Percentiles rank a stretch among this genome's conserved stretches.
phyloP scores from a whole-genome alignment of 2,888 invertebrate genomes.

The Molorchus minor region DNA sequence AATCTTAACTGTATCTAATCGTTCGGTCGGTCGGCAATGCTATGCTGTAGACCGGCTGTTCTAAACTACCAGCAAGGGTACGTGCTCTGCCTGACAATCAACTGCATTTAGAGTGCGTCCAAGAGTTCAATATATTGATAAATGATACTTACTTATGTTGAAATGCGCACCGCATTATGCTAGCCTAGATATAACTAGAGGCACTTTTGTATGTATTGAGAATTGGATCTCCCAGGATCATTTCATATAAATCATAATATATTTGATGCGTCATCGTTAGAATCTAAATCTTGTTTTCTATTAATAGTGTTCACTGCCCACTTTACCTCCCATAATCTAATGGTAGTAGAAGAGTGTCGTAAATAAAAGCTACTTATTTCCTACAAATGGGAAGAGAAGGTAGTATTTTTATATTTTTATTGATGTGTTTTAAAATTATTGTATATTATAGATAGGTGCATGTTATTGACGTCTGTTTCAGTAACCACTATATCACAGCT shows the following conservation, averaged over 20 bases:
- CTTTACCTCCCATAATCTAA: too few relatives aligned
- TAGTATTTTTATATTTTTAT: too few relatives aligned
- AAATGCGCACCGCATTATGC: constrained; percentile 40
- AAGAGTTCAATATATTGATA: constrained; percentile 50
- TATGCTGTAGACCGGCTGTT: constrained; percentile 43
- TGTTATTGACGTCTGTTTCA: too few relatives aligned
- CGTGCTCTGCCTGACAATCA: constrained; percentile 54
- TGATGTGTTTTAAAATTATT: too few relatives aligned
- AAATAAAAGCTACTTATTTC: too few relatives aligned
- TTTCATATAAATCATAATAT: constrained; percentile 16
- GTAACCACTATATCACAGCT: too few relatives aligned
- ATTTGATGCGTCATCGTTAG: constrained; percentile 21
- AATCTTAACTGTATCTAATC: constrained; percentile 53
- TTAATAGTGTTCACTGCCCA: not conserved
- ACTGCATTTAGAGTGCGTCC: constrained; percentile 46
- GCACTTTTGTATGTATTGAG: constrained; percentile 27
- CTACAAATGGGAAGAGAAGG: too few relatives aligned
- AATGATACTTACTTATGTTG: constrained; percentile 46
- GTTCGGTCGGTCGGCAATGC: constrained; percentile 28
- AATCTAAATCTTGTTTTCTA: constrained; percentile 13
- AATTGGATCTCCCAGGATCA: constrained; percentile 11
- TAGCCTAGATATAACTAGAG: constrained; percentile 33
- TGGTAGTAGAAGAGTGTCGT: too few relatives aligned
- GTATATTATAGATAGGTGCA: too few relatives aligned
- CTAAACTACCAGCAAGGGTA: constrained; percentile 43